phyloP scores from a whole-genome alignment of 1,140 invertebrate species.

The Gonioctena quinquepunctata region DNA sequence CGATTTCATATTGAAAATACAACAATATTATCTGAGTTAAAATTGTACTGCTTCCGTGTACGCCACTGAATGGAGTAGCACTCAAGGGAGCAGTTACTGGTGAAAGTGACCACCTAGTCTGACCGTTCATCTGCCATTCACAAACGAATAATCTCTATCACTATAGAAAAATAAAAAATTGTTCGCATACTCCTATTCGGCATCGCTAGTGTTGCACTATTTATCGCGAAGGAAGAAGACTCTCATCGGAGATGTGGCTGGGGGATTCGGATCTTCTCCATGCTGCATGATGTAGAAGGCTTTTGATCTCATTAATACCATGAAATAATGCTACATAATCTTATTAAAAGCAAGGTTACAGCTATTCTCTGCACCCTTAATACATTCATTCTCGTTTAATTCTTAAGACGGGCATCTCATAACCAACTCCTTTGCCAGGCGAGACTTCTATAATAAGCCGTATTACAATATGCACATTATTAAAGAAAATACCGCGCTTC shows the following conservation, averaged over 20 bases:
- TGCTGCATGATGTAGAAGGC: constrained; percentile 56
- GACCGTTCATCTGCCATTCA: too few species aligned
- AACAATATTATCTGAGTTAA: too few species aligned
- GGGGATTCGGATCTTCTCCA: constrained; percentile 38
- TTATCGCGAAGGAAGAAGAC: too few species aligned
- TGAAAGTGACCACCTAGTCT: too few species aligned
- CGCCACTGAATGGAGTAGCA: too few species aligned
- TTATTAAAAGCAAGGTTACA: constrained; percentile 66
- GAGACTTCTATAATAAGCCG: constrained; percentile 22
- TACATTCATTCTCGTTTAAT: constrained; percentile 53
- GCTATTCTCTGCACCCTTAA: constrained; percentile 55
- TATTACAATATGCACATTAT: constrained; percentile 28
- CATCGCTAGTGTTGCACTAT: too few species aligned
- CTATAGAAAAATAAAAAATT: too few species aligned
- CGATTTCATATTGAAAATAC: too few species aligned
- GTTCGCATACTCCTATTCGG: too few species aligned
- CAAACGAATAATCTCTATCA: too few species aligned
- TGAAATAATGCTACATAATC: constrained; percentile 69
- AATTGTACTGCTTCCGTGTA: too few species aligned
- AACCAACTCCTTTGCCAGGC: constrained; percentile 17
- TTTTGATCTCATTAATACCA: constrained; percentile 67
- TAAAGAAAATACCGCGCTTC: constrained; percentile 3
- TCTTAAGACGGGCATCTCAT: constrained; percentile 46
- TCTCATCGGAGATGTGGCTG: background rate
- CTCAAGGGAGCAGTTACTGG: too few species aligned